These are phyloP conservation scores for Terrapene triunguis DNA, from an alignment of 2,113 vertebrate genomes.

Conservation along the genomic window DNA sequence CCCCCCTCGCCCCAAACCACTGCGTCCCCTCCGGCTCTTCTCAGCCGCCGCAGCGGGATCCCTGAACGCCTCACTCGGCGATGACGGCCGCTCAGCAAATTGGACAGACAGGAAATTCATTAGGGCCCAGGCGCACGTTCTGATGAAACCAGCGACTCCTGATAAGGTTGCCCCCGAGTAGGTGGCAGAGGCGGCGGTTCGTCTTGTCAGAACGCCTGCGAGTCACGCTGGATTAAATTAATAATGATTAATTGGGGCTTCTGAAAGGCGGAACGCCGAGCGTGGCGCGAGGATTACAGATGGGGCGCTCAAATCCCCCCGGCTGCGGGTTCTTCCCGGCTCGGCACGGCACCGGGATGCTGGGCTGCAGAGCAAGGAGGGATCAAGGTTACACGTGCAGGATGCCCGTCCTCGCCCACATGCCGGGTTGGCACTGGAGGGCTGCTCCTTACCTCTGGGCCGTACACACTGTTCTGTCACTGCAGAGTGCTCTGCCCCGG, in stretches of 20 bases:
- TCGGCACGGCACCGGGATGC: not conserved
- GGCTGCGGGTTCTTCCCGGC: not conserved
- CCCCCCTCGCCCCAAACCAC: not conserved
- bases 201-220: slow-evolving; percentile 46
- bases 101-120: not conserved
- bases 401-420: too few species aligned
- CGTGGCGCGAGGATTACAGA: slow-evolving; percentile 4
- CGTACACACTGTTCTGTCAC: not conserved
- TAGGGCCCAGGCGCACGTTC: not conserved
- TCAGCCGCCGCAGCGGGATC: rapidly evolving
- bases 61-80: not conserved
- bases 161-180: slow-evolving; percentile 59
- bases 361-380: not conserved
- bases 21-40: not conserved
- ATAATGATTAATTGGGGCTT: slow-evolving; percentile 72
- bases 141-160: slow-evolving; percentile 39
- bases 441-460: not conserved
- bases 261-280: slow-evolving; percentile 45
- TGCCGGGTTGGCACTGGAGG: not conserved
- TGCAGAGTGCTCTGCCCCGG: not conserved
- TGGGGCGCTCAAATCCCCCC: not conserved
- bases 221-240: slow-evolving; percentile 74
- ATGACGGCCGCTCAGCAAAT: slow-evolving; percentile 9
- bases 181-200: slow-evolving; percentile 58
- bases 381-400: not conserved